Conservation (phyloP, 2,113 vertebrate species). For the Phrynocephalus versicolor region DNA sequence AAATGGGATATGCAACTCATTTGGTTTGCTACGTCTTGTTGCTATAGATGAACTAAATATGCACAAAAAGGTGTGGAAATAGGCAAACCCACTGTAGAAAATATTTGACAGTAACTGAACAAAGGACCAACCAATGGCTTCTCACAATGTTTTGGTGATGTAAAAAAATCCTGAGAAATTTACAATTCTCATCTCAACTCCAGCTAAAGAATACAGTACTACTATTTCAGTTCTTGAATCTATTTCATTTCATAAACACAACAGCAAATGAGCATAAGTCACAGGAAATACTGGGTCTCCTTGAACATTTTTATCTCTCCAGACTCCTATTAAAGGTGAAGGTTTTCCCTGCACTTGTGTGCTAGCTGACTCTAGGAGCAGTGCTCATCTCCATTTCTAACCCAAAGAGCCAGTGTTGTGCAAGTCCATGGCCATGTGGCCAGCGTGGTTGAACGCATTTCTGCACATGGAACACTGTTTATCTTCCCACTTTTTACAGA, state of each 20-base stretch:
- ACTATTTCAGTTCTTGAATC: background rate
- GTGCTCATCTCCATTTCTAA: too few relatives aligned
- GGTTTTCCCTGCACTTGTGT: too few relatives aligned
- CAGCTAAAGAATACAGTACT: fast-evolving
- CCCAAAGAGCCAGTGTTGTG: too few relatives aligned
- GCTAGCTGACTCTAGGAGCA: too few relatives aligned
- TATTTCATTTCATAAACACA: constrained; percentile 22
- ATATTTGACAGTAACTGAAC: background rate
- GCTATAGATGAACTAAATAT: background rate
- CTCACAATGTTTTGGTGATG: background rate
- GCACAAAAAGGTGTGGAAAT: fast-evolving
- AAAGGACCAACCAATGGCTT: background rate
- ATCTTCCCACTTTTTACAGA: too few relatives aligned
- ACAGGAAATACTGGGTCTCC: constrained; percentile 20
- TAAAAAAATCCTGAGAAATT: background rate
- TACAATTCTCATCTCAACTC: background rate
- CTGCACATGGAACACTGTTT: too few relatives aligned
- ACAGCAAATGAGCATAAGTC: constrained; percentile 6
- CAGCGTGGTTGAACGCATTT: too few relatives aligned
- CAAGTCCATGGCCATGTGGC: too few relatives aligned
- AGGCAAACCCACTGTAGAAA: fast-evolving
- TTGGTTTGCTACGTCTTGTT: background rate
- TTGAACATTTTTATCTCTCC: constrained; percentile 5
- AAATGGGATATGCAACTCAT: background rate
- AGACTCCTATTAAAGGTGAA: background rate